Evolutionary conservation across 2,888 invertebrate species (phyloP).

Genomic region (Galerucella pusilla): DNA sequence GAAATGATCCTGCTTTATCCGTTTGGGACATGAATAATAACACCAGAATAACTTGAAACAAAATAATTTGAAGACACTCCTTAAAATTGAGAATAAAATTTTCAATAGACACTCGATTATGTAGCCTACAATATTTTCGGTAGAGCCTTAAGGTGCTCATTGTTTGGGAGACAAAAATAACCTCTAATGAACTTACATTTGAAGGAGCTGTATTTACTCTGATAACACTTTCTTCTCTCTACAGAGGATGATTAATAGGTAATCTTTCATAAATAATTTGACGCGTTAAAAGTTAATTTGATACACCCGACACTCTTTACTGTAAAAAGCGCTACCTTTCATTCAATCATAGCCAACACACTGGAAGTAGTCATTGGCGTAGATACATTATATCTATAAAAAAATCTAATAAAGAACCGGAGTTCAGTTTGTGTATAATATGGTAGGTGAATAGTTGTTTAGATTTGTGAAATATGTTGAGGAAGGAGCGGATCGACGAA

Average conservation of each 20-base stretch:
- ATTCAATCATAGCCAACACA: background rate
- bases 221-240: slow-evolving; percentile 10
- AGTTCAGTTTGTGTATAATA: too few species aligned
- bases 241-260: slow-evolving; percentile 9
- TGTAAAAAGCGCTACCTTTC: slow-evolving; percentile 6
- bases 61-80: too few species aligned
- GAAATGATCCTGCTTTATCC: too few species aligned
- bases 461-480: too few species aligned
- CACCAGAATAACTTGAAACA: background rate
- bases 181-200: slow-evolving; percentile 11
- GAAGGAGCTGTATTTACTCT: slow-evolving; percentile 7
- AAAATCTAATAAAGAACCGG: too few species aligned
- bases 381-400: background rate
- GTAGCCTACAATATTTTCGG: background rate
- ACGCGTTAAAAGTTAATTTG: slow-evolving; percentile 18
- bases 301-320: slow-evolving; percentile 2
- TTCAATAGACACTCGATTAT: background rate
- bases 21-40: background rate
- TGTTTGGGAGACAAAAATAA: background rate
- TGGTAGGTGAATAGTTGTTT: too few species aligned
- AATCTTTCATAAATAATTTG: slow-evolving; percentile 16
- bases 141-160: background rate
- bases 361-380: background rate
- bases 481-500: too few species aligned
- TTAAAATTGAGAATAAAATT: background rate